Conservation (phyloP, 2,888 invertebrate genomes). For the Byasa hedistus region DNA sequence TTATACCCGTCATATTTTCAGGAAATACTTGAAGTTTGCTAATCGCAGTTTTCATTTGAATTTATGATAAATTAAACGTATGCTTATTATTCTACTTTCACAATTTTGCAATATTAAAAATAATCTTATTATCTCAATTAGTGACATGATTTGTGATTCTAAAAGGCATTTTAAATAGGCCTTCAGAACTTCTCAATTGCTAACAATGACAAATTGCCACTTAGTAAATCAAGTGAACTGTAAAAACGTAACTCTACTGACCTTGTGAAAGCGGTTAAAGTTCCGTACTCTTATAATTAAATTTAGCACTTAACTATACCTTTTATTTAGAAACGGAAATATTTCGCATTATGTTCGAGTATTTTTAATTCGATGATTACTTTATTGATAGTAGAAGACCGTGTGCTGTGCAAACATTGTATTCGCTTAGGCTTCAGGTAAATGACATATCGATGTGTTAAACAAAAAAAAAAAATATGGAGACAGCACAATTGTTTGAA, state of each 20-base stretch:
- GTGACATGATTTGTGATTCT: neutral
- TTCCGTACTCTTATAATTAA: slow-evolving; percentile 9
- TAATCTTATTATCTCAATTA: neutral
- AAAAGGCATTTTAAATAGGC: neutral
- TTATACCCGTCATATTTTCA: too few species aligned
- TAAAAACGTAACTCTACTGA: neutral
- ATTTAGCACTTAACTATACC: neutral
- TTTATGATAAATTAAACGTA: too few species aligned
- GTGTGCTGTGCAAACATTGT: neutral
- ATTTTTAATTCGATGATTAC: neutral
- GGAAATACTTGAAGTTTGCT: too few species aligned
- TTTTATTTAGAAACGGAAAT: neutral
- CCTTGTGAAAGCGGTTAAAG: slow-evolving; percentile 15
- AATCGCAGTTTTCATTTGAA: too few species aligned
- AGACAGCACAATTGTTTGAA: slow-evolving; percentile 4
- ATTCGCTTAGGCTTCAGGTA: neutral
- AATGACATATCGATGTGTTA: neutral
- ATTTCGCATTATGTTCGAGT: neutral
- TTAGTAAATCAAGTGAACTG: slow-evolving; percentile 7
- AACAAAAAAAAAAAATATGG: neutral
- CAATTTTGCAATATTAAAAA: too few species aligned
- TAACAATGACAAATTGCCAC: slow-evolving; percentile 4
- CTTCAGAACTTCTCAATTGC: neutral
- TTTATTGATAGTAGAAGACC: too few species aligned
- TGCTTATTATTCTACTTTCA: too few species aligned